Percentiles rank a stretch among this genome's conserved stretches.
Conservation (phyloP, 2,888 invertebrate genomes). For the Panopea generosa region DNA sequence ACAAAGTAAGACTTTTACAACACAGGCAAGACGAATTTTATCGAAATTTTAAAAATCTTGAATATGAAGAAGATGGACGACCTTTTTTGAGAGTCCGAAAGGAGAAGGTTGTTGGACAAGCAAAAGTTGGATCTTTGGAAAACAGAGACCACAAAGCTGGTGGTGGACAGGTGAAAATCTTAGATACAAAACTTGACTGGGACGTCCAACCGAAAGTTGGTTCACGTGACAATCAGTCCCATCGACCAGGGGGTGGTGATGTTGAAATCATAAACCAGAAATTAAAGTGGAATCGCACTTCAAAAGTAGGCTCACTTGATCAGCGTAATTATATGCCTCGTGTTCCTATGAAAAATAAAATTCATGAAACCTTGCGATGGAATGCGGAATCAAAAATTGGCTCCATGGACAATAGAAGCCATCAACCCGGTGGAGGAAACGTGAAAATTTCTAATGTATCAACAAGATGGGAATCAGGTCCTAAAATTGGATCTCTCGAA, state of each 20-base stretch:
- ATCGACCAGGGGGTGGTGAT: constrained; percentile 66
- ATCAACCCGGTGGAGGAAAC: constrained; percentile 58
- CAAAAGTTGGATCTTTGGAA: constrained; percentile 89
- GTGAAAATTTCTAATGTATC: too few species aligned
- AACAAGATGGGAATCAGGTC: not conserved
- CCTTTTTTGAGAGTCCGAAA: constrained; percentile 55
- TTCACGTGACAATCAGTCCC: constrained; percentile 69
- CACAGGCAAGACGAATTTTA: constrained; percentile 41
- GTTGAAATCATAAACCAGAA: constrained; percentile 60
- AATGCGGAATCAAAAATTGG: constrained; percentile 69
- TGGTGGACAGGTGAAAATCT: constrained; percentile 63
- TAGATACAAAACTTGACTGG: constrained; percentile 51
- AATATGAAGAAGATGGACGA: constrained; percentile 57
- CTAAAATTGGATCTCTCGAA: constrained; percentile 75
- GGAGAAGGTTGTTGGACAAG: constrained; percentile 88
- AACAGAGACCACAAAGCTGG: constrained; percentile 92
- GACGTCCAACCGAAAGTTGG: constrained; percentile 90
- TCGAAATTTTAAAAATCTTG: constrained; percentile 55
- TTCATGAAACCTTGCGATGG: constrained; percentile 43
- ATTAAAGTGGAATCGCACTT: constrained; percentile 88
- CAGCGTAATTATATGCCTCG: constrained; percentile 60
- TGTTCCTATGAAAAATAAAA: constrained; percentile 63
- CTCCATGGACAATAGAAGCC: constrained; percentile 70
- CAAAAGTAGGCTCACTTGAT: constrained; percentile 92
- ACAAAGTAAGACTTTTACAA: constrained; percentile 53